Evolutionary conservation across 2,888 invertebrate genomes (phyloP).

Genomic region (Caenorhabditis sulstoni): DNA sequence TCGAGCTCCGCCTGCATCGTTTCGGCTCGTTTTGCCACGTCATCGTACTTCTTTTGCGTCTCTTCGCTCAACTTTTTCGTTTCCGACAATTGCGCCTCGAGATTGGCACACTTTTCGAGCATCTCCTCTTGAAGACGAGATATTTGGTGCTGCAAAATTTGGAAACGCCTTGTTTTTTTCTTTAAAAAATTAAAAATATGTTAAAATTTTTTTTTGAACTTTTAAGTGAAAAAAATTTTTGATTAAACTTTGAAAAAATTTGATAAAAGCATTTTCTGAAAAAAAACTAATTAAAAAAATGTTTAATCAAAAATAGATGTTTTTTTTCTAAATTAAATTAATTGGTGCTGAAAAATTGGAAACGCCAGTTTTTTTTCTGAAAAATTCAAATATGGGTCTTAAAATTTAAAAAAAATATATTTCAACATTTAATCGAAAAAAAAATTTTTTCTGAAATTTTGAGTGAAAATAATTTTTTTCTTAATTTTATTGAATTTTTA

Average conservation of each 20-base stretch:
- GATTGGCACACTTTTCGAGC: constrained; percentile 42
- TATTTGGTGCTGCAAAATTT: constrained; percentile 36
- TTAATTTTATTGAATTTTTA: too few relatives aligned
- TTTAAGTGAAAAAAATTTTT: too few relatives aligned
- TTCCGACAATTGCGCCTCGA: constrained; percentile 50
- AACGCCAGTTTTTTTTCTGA: too few relatives aligned
- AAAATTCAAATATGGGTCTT: too few relatives aligned
- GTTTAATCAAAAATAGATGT: background rate
- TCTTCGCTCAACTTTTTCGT: constrained; percentile 49
- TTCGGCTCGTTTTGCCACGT: constrained; percentile 40
- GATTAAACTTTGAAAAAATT: background rate
- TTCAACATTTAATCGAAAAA: too few relatives aligned
- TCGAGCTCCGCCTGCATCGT: constrained; percentile 31
- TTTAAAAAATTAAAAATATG: too few relatives aligned
- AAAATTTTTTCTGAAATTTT: too few relatives aligned
- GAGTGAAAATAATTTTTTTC: too few relatives aligned
- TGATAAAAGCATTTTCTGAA: background rate
- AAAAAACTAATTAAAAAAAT: background rate
- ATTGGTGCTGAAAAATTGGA: too few relatives aligned
- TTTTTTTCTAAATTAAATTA: constrained; percentile 10
- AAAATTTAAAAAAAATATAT: too few relatives aligned
- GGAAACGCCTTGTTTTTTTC: too few relatives aligned
- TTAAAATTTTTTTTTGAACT: too few relatives aligned
- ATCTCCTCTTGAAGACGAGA: constrained; percentile 45
- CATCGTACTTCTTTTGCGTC: constrained; percentile 38